Evolutionary conservation across 2,888 invertebrate genomes (phyloP), one percentile per base, ranked within the genome.

Genomic region (Phania funesta): DNA sequence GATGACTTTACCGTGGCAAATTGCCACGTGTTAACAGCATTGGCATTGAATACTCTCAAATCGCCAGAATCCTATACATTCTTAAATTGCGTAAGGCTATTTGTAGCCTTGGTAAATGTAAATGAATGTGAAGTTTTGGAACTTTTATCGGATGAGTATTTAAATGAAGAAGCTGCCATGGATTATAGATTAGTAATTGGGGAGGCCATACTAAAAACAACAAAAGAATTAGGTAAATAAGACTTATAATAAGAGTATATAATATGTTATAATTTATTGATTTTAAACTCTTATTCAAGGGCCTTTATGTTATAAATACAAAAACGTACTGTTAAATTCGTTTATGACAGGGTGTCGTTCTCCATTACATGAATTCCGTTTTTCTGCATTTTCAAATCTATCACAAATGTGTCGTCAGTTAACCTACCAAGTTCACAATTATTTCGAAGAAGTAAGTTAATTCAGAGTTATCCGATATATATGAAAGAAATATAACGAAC

Each of bases 151-250:
- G 89, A 88, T 56, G 91, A 91, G 62, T 91, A 90, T 85, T 83
- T 89, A 13, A 86, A 87, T 38, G 88, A 88, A 1, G 84, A 86
- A 0, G 86, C 86, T 2, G 83, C 83, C 1, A 82, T 89, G 11
- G 91, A 91, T 56, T 88, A 87, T 68, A 86, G 91, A 9, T 81
- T 91, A 24, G 88, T 91, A 20, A 86, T 91, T 58, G 91, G 91
- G 0, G 91, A 91, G 73, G 87, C 90, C 0, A 87, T 91, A 13
- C 81, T 91, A 0, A 91, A 90, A 85, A 87, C 88, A 1, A 87
- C 88, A 2, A 86, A 87, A 16, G 87, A 90, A 64, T 81, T 91
- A 32, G 90, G 91, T 89, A 79, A 74, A 84, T 84, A 2, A 1
- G 0, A 20, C 1, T 13, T 32, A 38, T 41, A 13, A 20, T 4